Percentiles rank a stretch among this genome's conserved stretches.
These are phyloP conservation scores for Elephas maximus DNA, from an alignment of 2,113 vertebrate species.

Conservation along the genomic window DNA sequence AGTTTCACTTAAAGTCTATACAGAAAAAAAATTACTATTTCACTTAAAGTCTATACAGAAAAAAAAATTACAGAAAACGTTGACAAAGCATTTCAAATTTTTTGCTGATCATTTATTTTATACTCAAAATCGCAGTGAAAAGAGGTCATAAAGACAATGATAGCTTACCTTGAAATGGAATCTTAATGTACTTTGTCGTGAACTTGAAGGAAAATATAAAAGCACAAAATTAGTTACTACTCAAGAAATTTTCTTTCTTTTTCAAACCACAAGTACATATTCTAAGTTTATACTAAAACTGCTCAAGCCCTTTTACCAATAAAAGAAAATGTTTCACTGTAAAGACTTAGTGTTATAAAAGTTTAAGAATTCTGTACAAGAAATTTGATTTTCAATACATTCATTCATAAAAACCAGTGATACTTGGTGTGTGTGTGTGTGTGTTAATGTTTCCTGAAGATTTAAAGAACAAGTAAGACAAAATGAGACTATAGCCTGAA, in stretches of 20 bases:
- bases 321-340: constrained; percentile 52
- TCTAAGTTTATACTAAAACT: constrained; percentile 46
- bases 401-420: constrained; percentile 33
- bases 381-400: constrained; percentile 42
- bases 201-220: constrained; percentile 89
- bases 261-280: constrained; percentile 47
- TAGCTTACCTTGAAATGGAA: constrained; percentile 94
- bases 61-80: background rate
- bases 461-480: constrained; percentile 50
- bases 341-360: constrained; percentile 33
- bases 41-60: constrained; percentile 11
- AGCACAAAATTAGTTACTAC: constrained; percentile 69
- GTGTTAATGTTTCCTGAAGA: constrained; percentile 38
- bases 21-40: constrained; percentile 36
- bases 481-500: background rate
- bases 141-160: constrained; percentile 46
- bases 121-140: constrained; percentile 56
- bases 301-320: background rate
- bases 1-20: constrained; percentile 31
- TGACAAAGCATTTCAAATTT: constrained; percentile 55
- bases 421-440: background rate
- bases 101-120: constrained; percentile 47
- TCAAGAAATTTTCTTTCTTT: background rate
- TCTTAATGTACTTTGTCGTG: constrained; percentile 87
- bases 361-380: background rate